These are phyloP conservation scores for Amitus sp. DNA, from an alignment of 2,888 invertebrate genomes.

Conservation along the genomic window DNA sequence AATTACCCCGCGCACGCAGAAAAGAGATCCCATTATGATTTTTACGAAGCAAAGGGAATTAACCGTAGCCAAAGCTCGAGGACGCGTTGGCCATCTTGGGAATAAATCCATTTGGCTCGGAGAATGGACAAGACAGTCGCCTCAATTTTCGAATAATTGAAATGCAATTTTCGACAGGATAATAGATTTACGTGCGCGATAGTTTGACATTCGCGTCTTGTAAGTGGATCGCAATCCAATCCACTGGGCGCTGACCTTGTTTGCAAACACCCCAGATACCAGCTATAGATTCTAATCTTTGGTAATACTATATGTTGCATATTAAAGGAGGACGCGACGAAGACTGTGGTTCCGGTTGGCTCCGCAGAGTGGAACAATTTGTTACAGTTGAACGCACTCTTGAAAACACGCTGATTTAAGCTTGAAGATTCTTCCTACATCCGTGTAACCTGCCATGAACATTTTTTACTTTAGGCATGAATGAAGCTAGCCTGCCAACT, in stretches of 20 bases:
- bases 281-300: slow-evolving; percentile 27
- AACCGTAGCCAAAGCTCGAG: no score
- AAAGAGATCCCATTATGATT: no score
- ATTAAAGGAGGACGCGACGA: slow-evolving; percentile 26
- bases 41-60: no score
- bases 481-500: background rate
- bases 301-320: slow-evolving; percentile 27
- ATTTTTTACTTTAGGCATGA: background rate
- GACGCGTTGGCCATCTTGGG: no score
- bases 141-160: no score
- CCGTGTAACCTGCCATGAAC: background rate
- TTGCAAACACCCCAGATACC: slow-evolving; percentile 29
- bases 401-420: slow-evolving; percentile 11
- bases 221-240: slow-evolving; percentile 25
- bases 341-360: slow-evolving; percentile 23
- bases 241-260: slow-evolving; percentile 32
- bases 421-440: slow-evolving; percentile 2
- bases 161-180: no score
- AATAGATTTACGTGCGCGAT: background rate
- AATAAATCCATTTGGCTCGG: no score
- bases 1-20: no score
- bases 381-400: slow-evolving; percentile 29
- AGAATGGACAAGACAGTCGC: no score
- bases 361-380: slow-evolving; percentile 21
- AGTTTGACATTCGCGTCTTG: slow-evolving; percentile 12